Percentiles rank a stretch among this genome's conserved stretches.
Evolutionary conservation across 2,888 invertebrate species (phyloP).

Genomic region (Lamproptera curius): DNA sequence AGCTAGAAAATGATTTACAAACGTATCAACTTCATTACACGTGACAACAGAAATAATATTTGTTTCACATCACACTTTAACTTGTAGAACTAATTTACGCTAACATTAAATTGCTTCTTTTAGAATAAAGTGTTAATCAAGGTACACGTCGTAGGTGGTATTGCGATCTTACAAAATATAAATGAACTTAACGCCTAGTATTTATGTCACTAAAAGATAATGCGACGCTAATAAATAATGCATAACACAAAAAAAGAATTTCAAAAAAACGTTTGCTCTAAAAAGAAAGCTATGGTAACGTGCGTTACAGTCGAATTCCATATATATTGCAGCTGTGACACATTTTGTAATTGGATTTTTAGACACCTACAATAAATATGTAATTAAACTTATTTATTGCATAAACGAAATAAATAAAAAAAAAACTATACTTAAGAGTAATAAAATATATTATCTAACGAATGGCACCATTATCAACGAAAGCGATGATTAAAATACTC

Average conservation of each 20-base stretch:
- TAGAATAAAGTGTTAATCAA: no score
- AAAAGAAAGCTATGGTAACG: not conserved
- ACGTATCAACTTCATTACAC: no score
- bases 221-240: not conserved
- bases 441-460: slow-evolving; percentile 1
- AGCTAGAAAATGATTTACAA: no score
- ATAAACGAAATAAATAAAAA: not conserved
- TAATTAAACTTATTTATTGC: not conserved
- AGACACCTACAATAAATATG: not conserved
- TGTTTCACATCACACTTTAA: not conserved
- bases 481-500: not conserved
- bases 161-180: not conserved
- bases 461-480: slow-evolving; percentile 9
- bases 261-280: not conserved
- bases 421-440: slow-evolving; percentile 1
- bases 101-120: no score
- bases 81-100: not conserved
- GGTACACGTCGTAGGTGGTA: no score
- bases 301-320: no score
- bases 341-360: no score
- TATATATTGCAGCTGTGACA: no score
- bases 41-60: not conserved
- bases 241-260: not conserved
- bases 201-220: not conserved
- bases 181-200: not conserved